Percentiles rank a stretch among this genome's conserved stretches.
These are phyloP conservation scores for Siniperca scherzeri DNA, from an alignment of 2,797 vertebrate species.

Conservation along the genomic window DNA sequence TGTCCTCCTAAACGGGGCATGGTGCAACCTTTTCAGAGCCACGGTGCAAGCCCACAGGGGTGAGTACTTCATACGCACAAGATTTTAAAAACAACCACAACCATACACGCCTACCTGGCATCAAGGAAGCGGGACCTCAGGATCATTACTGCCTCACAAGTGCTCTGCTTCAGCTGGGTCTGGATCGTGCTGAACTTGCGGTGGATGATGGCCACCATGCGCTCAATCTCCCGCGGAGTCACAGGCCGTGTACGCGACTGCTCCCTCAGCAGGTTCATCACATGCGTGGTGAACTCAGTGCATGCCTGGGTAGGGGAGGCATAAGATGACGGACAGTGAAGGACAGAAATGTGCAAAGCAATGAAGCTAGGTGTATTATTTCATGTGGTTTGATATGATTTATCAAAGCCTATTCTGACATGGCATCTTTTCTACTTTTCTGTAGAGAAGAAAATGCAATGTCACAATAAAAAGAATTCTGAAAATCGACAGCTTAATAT, in stretches of 20 bases:
- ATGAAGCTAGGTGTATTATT: neutral
- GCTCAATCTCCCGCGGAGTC: conserved; percentile 94
- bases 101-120: conserved; percentile 85
- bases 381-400: neutral
- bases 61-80: neutral
- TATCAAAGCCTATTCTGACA: neutral
- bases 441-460: neutral
- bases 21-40: neutral
- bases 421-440: neutral
- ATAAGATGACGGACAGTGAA: conserved; percentile 10
- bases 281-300: conserved; percentile 95
- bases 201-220: conserved; percentile 96
- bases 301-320: conserved; percentile 85
- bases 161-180: conserved; percentile 96
- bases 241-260: conserved; percentile 94
- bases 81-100: neutral
- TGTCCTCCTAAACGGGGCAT: neutral
- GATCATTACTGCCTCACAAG: conserved; percentile 96
- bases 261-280: conserved; percentile 95
- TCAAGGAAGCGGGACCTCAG: conserved; percentile 94
- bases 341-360: conserved; percentile 4
- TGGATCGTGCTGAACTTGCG: conserved; percentile 97
- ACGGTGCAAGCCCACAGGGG: neutral
- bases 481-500: neutral
- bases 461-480: neutral